Evolutionary conservation across 2,113 vertebrate species (phyloP).

Genomic region (Anhinga anhinga): DNA sequence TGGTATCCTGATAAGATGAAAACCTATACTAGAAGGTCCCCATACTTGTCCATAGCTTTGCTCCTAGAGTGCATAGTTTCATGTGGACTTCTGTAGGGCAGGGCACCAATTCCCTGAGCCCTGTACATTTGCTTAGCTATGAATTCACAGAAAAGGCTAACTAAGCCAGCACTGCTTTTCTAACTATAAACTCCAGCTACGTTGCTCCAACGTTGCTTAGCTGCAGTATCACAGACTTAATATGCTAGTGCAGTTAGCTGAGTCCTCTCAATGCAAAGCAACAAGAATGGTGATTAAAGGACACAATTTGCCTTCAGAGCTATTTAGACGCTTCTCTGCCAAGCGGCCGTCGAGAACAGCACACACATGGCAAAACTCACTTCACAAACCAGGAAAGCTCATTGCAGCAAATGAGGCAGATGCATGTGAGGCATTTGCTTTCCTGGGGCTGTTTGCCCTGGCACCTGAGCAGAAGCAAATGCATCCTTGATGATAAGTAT

Average conservation of each 20-base stretch:
- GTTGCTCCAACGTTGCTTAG: neutral
- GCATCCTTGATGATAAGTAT: neutral
- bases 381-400: neutral
- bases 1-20: neutral
- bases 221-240: neutral
- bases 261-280: neutral
- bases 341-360: neutral
- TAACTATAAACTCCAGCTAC: neutral
- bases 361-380: neutral
- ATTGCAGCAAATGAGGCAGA: neutral
- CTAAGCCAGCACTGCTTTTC: neutral
- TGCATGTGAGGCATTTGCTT: neutral
- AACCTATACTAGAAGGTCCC: neutral
- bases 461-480: neutral
- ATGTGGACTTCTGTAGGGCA: neutral
- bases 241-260: neutral
- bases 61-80: neutral
- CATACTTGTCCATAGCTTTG: rapidly evolving
- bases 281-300: neutral
- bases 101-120: neutral
- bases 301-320: neutral
- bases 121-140: rapidly evolving
- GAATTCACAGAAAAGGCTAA: neutral
- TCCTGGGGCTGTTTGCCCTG: neutral
- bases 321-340: neutral